These are phyloP conservation scores for Thalassaphorura encarpata DNA, from an alignment of 1,140 invertebrate genomes.

Conservation along the genomic window DNA sequence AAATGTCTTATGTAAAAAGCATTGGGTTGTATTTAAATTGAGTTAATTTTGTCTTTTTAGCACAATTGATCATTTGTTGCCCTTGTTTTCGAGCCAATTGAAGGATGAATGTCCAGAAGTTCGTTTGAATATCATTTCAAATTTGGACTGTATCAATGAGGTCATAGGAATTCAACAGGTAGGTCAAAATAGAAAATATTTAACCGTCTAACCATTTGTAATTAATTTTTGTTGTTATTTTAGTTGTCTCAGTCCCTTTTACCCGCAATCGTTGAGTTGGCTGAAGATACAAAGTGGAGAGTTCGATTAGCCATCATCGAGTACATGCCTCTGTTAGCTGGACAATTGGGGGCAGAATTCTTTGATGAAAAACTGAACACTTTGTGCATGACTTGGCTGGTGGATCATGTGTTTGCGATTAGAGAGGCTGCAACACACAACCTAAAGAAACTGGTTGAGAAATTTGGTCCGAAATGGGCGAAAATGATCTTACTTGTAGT, in stretches of 20 bases:
- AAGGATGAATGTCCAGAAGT: constrained; percentile 99
- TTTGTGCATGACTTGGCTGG: constrained; percentile 97
- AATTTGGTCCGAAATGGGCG: constrained; percentile 98
- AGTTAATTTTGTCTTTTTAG: constrained; percentile 43
- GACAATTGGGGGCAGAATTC: constrained; percentile 92
- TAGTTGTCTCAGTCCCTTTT: constrained; percentile 79
- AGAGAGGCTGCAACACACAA: constrained; percentile 96
- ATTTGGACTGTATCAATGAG: constrained; percentile 96
- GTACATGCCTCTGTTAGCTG: constrained; percentile 98
- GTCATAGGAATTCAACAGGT: constrained; percentile 88
- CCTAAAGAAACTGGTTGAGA: constrained; percentile 92
- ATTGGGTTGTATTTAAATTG: background rate
- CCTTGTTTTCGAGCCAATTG: constrained; percentile 89
- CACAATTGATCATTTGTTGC: constrained; percentile 94
- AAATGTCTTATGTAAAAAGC: too few species aligned
- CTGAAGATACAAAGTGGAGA: constrained; percentile 98
- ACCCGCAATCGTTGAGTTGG: constrained; percentile 98
- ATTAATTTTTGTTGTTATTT: too few species aligned
- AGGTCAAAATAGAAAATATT: too few species aligned
- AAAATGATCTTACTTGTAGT: too few species aligned
- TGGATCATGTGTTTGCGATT: constrained; percentile 98
- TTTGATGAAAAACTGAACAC: constrained; percentile 97
- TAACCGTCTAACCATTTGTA: too few species aligned
- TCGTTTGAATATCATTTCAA: constrained; percentile 97
- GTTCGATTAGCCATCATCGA: constrained; percentile 94